These are phyloP conservation scores for Turdus rufiventris DNA, from an alignment of 2,113 vertebrate genomes.

Conservation along the genomic window DNA sequence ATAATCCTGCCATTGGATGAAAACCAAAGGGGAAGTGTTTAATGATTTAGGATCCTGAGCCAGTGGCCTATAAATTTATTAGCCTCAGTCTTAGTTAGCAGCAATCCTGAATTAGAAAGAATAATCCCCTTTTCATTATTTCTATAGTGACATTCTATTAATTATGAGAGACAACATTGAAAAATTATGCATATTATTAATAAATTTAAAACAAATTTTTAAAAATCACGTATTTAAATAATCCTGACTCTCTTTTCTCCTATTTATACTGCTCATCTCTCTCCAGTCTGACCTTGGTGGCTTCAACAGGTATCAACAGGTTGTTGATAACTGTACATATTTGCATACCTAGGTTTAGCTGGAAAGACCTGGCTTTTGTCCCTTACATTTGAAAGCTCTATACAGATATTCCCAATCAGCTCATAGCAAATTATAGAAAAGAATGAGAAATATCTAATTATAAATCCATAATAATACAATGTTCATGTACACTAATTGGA, in stretches of 20 bases:
- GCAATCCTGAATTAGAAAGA: neutral
- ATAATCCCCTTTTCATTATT: neutral
- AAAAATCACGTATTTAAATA: neutral
- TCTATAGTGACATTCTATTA: neutral
- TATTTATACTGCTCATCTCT: neutral
- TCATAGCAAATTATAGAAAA: neutral
- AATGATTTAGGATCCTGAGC: neutral
- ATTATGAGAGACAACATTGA: neutral
- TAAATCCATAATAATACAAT: neutral
- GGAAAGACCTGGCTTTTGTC: neutral
- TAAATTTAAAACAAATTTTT: neutral
- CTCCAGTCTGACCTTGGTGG: neutral
- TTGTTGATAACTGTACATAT: neutral
- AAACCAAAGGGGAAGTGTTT: neutral
- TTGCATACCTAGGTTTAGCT: neutral
- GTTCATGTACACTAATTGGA: neutral
- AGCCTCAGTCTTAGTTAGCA: neutral
- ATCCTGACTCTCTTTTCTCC: neutral
- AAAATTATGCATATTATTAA: neutral
- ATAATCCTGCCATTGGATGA: neutral
- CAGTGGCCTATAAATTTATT: neutral
- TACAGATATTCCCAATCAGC: neutral
- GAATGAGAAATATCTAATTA: neutral
- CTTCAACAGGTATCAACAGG: neutral
- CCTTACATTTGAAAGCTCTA: neutral